Base-by-base conservation (phyloP, 2,797 vertebrate genomes). In the Argya squamiceps region DNA sequence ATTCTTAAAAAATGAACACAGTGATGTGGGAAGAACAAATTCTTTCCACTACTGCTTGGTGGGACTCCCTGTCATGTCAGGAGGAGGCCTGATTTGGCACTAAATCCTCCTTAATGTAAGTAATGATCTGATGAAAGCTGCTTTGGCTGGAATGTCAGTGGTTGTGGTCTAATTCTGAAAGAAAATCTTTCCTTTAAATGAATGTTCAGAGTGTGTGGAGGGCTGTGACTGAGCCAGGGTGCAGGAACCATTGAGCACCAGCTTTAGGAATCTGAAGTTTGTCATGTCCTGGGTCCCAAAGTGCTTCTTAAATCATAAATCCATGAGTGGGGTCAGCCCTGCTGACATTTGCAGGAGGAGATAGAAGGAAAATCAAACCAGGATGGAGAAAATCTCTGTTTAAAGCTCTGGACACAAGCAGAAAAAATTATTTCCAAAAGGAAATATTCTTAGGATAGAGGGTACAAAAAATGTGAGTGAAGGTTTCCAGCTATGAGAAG, bases 121-220 rank as follows among this genome's bases (percentile, higher is more conserved):
- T 90, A 92, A 94, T 86, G 96, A 92, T 91, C 92, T 88, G 95
- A 91, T 94, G 92, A 96, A 96, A 95, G 95, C 96, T 93, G 92
- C 95, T 95, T 94, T 96, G 96, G 95, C 94, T 94, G 94, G 29
- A 86, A 63, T 93, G 59, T 70, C 70, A 53, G 91, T 73, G 82
- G 47, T 86, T 96, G 89, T 88, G 92, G 95, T 97, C 91, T 90
- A 76, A 67, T 94, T 94, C 85, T 94, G 88, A 93, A 93, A 77
- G 89, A 69, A 92, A 92, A 95, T 88, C 82, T 88, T 78, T 53
- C 30, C 91, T 89, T 94, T 81, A 91, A 89, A 75, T 82, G 85
- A 88, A 76, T 78, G 74, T 80, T 88, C 32, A 21, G 60, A 64
- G 78, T 53, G 52, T 79, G 65, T 88, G 88, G 37, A 85, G 50